Base-by-base conservation (phyloP, 2,113 vertebrate genomes). In the Cyprinodon tularosa region DNA sequence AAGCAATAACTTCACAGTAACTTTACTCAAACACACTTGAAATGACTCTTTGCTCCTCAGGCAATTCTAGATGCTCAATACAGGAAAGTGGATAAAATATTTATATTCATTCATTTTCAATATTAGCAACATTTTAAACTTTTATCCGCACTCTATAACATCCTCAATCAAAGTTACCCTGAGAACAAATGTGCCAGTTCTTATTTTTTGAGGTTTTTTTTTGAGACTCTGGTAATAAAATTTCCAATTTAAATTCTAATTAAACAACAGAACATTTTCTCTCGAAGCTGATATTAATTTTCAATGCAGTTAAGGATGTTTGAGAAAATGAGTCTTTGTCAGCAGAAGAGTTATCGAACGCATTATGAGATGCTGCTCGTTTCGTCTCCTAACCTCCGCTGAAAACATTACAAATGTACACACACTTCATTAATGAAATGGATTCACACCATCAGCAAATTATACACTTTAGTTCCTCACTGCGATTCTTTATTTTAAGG, bases 181-280 rank as follows among this genome's bases (percentile, higher is more conserved):
- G 72, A 77, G 78, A 79, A 90, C 71, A 66, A 89, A 78, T 72
- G 81, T 45, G 20, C 53, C 71, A 62, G 47, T 72, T 83, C 75
- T 71, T 82, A 80, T 86, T 84, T 78, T 77, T 59, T 81, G 86
- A 90, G 68, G 64, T 29, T 66, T 63, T 86, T 84, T 71, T 74
- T 70, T 22, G 48, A 88, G 81, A 82, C 57, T 42, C 53, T 45
- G 70, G 84, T 78, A 83, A 87, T 82, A 75, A 62, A 71, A 78
- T 80, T 72, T 88, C 71, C 78, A 83, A 87, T 92, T 87, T 70
- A 20, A 82, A 67, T 90, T 91, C 89, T 88, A 92, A 93, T 92
- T 90, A 82, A 81, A 82, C 71, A 84, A 84, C 63, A 77, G 69
- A 78, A 77, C 70, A 45, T 74, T 76, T 65, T 3, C 59, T 82